Percentiles rank a stretch among this genome's conserved stretches.
Conservation (phyloP, 2,888 invertebrate genomes). For the Tridacna crocea region DNA sequence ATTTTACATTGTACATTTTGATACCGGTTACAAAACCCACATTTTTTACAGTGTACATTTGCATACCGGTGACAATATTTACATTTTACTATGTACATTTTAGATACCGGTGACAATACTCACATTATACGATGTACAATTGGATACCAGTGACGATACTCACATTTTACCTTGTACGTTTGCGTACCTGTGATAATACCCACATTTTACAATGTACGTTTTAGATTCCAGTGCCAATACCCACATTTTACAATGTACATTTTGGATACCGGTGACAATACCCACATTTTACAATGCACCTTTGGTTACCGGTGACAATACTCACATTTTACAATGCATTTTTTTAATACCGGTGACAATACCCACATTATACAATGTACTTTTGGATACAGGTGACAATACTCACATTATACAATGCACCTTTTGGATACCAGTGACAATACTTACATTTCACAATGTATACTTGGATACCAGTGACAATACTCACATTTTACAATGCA, state of each 20-base stretch:
- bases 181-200: neutral
- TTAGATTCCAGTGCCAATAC: too few species aligned
- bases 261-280: too few species aligned
- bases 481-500: conserved; percentile 9
- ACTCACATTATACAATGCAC: neutral
- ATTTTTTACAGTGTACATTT: neutral
- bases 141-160: neutral
- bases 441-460: too few species aligned
- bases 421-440: neutral
- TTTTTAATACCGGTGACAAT: too few species aligned
- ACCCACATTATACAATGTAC: neutral
- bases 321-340: too few species aligned
- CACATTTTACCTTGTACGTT: conserved; percentile 5
- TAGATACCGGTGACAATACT: neutral
- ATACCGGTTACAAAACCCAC: neutral
- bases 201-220: too few species aligned
- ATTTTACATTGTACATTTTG: too few species aligned
- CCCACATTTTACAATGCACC: conserved; percentile 44
- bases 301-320: too few species aligned
- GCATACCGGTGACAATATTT: too few species aligned
- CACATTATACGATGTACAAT: conserved; percentile 5
- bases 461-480: neutral
- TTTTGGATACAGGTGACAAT: neutral
- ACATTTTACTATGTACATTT: too few species aligned
- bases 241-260: too few species aligned